Base-by-base conservation (phyloP, 92 coral and sea anemone species). In the Metridium senile region DNA sequence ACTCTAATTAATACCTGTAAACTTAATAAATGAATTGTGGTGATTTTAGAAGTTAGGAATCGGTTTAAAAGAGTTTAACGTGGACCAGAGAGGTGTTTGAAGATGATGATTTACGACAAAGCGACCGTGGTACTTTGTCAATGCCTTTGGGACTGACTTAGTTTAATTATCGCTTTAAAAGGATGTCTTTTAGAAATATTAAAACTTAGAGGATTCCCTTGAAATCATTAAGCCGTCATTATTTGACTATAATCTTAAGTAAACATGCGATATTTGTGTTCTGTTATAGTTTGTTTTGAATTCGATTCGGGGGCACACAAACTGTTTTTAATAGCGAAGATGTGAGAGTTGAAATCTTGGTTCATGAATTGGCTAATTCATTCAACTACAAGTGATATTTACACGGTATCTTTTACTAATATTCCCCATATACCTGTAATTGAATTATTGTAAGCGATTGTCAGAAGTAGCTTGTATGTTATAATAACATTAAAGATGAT, bases 401-500 rank as follows among this genome's bases (percentile, higher is more conserved):
- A 45, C 72, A 43, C 33, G 54, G 54, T 29, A 28, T 66, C 43
- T 64, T 43, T 51, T 30, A n/a, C 34, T 26, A 3, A 54, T 49
- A 77, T 33, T 57, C 20, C 20, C 30, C 8, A 32, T 71, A 53
- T 25, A 33, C 25, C 46, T 39, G 33, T 79, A 79, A 79, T 79
- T 79, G 49, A 79, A 79, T 79, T 79, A 79, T 53, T 17, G 31
- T 11, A 56, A 70, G 68, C 59, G 70, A 69, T 70, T 67, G 82
- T 56, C 65, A 58, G 27, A 56, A 73, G 74, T 77, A 33, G 72
- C 34, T 22, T 54, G 69, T 16, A 33, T 58, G 74, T 52, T 79
- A 39, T 73, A 73, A 73, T 73, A 73, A 73, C 78, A 73, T 73
- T 73, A 73, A 19, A 35, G 51, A 33, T 57, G 49, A 33, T 31